Percentiles rank a stretch among this genome's conserved stretches.
Conservation (phyloP, 2,113 vertebrate species). For the Struthidea cinerea region DNA sequence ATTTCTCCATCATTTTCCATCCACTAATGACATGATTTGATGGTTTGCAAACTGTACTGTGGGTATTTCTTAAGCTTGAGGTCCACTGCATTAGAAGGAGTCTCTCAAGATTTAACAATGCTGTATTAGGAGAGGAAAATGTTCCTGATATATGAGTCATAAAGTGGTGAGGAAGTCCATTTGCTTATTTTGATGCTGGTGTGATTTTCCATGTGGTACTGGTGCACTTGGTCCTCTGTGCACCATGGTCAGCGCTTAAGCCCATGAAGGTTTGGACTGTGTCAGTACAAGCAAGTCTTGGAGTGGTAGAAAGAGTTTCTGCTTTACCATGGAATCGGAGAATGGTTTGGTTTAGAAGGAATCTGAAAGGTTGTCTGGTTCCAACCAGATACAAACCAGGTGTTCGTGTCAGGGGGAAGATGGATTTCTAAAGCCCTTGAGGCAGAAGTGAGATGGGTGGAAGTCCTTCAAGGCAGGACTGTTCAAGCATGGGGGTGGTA, state of each 20-base stretch:
- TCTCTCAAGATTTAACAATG: not conserved
- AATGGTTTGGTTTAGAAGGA: not conserved
- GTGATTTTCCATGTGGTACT: not conserved
- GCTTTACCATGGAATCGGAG: not conserved
- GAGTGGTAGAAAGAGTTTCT: not conserved
- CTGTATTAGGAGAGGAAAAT: not conserved
- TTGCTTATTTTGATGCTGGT: not conserved
- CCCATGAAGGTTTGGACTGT: not conserved
- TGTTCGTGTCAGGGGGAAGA: not conserved
- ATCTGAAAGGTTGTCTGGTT: not conserved
- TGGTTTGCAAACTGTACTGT: not conserved
- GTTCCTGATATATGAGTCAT: not conserved
- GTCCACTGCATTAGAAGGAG: not conserved
- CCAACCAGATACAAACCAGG: not conserved
- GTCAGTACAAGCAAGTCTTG: not conserved
- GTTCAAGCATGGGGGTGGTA: rapidly evolving
- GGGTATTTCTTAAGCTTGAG: not conserved
- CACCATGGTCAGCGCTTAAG: not conserved
- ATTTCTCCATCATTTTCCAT: not conserved
- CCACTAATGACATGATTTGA: not conserved
- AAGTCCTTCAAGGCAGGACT: not conserved
- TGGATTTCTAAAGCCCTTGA: not conserved
- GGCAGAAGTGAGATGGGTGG: not conserved
- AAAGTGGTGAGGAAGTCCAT: not conserved
- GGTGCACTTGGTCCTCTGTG: not conserved